These are phyloP conservation scores for Malthinus seriepunctatus DNA, from an alignment of 2,888 invertebrate genomes.

Conservation along the genomic window DNA sequence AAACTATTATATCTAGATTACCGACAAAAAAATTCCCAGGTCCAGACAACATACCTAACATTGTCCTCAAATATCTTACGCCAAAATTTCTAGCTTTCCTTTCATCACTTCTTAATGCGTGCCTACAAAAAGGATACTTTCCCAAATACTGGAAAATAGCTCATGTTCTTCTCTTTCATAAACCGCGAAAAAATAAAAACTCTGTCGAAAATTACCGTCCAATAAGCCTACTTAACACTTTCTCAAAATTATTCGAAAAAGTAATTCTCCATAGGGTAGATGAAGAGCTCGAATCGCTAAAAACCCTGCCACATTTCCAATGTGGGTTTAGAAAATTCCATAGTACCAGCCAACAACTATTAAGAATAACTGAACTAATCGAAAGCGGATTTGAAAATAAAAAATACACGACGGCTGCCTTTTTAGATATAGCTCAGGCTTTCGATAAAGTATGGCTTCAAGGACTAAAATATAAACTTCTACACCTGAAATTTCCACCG, in stretches of 20 bases:
- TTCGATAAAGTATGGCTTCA: too few relatives aligned
- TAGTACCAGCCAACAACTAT: constrained; percentile 26
- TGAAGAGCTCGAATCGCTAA: not conserved
- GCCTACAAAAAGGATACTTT: too few relatives aligned
- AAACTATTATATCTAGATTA: not conserved
- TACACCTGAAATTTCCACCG: constrained; percentile 23
- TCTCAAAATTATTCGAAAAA: constrained; percentile 34
- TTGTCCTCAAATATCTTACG: constrained; percentile 2
- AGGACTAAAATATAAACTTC: too few relatives aligned
- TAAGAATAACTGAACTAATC: too few relatives aligned
- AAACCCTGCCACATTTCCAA: constrained; percentile 26
- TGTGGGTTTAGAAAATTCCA: constrained; percentile 37
- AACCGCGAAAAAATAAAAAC: constrained; percentile 26
- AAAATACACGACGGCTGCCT: too few relatives aligned
- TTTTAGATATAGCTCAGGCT: too few relatives aligned
- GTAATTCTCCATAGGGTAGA: constrained; percentile 16
- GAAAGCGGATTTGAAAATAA: too few relatives aligned
- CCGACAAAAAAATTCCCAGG: not conserved
- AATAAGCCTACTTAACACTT: constrained; percentile 24
- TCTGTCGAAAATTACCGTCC: constrained; percentile 25
- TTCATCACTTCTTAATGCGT: constrained; percentile 22
- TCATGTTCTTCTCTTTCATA: constrained; percentile 23
- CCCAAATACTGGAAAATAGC: constrained; percentile 29
- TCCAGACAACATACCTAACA: constrained; percentile 3
- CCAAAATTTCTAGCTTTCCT: too few relatives aligned